phyloP scores from a whole-genome alignment of 2,113 vertebrate genomes.

The Scopus umbretta region DNA sequence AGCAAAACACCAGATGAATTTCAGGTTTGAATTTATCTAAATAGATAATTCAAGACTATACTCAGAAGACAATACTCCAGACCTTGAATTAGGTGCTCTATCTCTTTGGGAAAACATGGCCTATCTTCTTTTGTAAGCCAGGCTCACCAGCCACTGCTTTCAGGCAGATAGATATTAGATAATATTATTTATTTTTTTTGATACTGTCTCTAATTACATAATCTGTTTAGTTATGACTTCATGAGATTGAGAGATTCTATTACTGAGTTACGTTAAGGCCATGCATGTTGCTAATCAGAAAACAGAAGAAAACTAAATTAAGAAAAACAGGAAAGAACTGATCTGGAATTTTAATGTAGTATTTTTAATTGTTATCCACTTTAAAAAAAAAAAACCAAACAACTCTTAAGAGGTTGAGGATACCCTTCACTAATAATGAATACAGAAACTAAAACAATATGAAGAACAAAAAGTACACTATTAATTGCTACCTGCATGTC shows the following conservation, averaged over 20 bases:
- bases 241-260: background rate
- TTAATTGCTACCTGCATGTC: background rate
- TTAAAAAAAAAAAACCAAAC: background rate
- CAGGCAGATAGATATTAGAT: background rate
- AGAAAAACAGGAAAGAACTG: background rate
- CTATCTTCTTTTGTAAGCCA: background rate
- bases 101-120: background rate
- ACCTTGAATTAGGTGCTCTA: background rate
- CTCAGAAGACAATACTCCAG: background rate
- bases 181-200: background rate
- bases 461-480: background rate
- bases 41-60: background rate
- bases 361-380: background rate
- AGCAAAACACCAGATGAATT: background rate
- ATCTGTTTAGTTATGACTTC: background rate
- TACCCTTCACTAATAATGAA: background rate
- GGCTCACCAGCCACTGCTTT: background rate
- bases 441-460: background rate
- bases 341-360: background rate
- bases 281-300: background rate
- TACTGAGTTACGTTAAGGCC: background rate
- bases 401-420: background rate
- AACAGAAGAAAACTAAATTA: background rate
- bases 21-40: background rate
- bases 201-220: background rate